phyloP scores from a whole-genome alignment of 2,113 vertebrate genomes.

The Salvelinus namaycush region DNA sequence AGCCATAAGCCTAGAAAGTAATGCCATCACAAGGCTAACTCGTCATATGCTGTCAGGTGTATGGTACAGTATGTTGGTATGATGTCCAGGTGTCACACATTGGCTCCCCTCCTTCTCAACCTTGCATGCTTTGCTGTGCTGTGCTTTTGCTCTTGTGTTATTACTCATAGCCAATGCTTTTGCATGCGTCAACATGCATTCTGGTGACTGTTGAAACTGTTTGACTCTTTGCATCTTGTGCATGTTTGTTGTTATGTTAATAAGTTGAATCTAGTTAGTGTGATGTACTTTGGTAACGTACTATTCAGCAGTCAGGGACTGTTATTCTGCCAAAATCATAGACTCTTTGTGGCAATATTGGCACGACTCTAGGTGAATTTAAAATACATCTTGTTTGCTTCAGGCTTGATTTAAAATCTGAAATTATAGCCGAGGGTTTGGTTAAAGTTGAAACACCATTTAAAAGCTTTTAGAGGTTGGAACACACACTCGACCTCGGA shows the following conservation, averaged over 20 bases:
- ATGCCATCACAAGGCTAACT: background rate
- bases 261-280: background rate
- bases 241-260: conserved; percentile 38
- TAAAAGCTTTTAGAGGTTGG: background rate
- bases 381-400: conserved; percentile 29
- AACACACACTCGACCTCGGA: conserved; percentile 1
- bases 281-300: background rate
- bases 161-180: conserved; percentile 24
- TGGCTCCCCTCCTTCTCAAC: conserved; percentile 30
- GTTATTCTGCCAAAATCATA: background rate
- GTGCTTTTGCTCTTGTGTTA: conserved; percentile 9
- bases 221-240: conserved; percentile 23
- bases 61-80: conserved; percentile 34
- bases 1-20: too few species aligned
- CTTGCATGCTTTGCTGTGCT: conserved; percentile 44
- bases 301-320: background rate
- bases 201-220: conserved; percentile 11
- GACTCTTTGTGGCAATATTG: background rate
- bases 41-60: background rate
- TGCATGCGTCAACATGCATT: conserved; percentile 33
- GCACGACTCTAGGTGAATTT: conserved; percentile 12
- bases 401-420: conserved; percentile 22
- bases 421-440: conserved; percentile 7
- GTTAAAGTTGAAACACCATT: conserved; percentile 19
- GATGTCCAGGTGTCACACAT: conserved; percentile 42